These are phyloP conservation scores for Hylaeus anthracinus DNA, from an alignment of 1,140 invertebrate species.

Conservation along the genomic window DNA sequence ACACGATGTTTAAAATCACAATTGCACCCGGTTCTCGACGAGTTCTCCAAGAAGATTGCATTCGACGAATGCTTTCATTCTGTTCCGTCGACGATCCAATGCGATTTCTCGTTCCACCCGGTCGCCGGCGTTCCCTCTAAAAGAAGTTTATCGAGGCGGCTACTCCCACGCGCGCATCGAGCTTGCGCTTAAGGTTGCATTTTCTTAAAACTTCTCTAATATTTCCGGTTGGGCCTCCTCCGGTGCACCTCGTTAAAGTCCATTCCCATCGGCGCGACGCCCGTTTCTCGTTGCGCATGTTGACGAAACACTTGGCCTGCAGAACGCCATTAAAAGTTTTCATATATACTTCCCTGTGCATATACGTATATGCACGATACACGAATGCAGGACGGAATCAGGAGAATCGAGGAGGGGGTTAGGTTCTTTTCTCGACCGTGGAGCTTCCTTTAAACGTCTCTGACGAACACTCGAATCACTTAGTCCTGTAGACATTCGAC, in stretches of 20 bases:
- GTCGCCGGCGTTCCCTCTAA: background rate
- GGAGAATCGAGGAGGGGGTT: background rate
- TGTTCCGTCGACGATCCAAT: conserved; percentile 43
- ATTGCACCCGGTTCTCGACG: conserved; percentile 31
- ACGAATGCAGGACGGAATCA: conserved; percentile 9
- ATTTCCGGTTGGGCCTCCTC: conserved; percentile 32
- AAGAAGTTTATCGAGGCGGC: conserved; percentile 48
- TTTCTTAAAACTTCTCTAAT: conserved; percentile 59
- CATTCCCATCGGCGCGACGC: conserved; percentile 39
- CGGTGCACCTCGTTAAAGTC: conserved; percentile 48
- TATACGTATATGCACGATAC: background rate
- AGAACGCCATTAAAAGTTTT: conserved; percentile 54
- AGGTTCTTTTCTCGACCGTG: background rate
- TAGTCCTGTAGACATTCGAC: background rate
- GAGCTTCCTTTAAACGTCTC: conserved; percentile 30
- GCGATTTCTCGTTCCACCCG: conserved; percentile 19
- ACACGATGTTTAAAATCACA: conserved; percentile 52
- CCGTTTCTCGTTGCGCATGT: conserved; percentile 41
- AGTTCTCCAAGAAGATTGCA: conserved; percentile 48
- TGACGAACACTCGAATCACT: background rate
- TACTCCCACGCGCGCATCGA: conserved; percentile 23
- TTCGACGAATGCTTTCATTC: conserved; percentile 49
- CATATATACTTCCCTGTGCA: conserved; percentile 15
- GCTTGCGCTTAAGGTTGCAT: conserved; percentile 34
- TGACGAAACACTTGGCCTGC: conserved; percentile 49